Conservation (phyloP, 2,113 vertebrate species). For the Seriola rivoliana region DNA sequence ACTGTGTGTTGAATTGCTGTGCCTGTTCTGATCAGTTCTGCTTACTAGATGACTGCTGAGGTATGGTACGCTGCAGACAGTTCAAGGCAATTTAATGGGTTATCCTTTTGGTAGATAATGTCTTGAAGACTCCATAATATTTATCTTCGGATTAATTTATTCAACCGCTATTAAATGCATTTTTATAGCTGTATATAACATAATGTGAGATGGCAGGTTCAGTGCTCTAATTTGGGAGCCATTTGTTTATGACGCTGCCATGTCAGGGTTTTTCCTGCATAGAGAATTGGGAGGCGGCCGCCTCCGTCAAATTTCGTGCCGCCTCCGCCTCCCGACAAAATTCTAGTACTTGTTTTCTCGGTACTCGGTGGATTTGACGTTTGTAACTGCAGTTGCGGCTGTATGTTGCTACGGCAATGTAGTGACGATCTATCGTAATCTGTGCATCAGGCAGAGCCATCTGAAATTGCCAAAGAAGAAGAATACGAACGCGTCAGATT, state of each 20-base stretch:
- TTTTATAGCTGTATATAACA: fast-evolving
- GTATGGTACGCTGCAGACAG: constrained; percentile 12
- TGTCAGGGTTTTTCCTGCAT: too few relatives aligned
- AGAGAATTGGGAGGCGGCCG: too few relatives aligned
- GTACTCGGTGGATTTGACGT: too few relatives aligned
- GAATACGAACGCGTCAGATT: too few relatives aligned
- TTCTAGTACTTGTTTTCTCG: too few relatives aligned
- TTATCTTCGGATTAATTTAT: background rate
- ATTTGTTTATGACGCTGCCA: background rate
- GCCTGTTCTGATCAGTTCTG: constrained; percentile 72
- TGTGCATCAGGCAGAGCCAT: too few relatives aligned
- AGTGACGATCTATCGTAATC: too few relatives aligned
- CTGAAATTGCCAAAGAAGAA: too few relatives aligned
- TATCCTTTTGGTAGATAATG: background rate
- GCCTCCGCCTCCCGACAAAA: too few relatives aligned
- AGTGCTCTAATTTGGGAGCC: background rate
- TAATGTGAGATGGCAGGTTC: background rate
- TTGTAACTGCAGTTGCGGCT: too few relatives aligned
- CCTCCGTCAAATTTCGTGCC: too few relatives aligned
- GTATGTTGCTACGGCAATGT: too few relatives aligned
- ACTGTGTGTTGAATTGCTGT: constrained; percentile 53
- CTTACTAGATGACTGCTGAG: constrained; percentile 46
- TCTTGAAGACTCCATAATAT: background rate
- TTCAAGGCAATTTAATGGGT: constrained; percentile 34
- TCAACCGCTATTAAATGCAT: background rate